A percentile compares a stretch with the other conserved stretches of the same genome.
Evolutionary conservation across 2,888 invertebrate genomes (phyloP).

Genomic region (Galerucella pusilla): DNA sequence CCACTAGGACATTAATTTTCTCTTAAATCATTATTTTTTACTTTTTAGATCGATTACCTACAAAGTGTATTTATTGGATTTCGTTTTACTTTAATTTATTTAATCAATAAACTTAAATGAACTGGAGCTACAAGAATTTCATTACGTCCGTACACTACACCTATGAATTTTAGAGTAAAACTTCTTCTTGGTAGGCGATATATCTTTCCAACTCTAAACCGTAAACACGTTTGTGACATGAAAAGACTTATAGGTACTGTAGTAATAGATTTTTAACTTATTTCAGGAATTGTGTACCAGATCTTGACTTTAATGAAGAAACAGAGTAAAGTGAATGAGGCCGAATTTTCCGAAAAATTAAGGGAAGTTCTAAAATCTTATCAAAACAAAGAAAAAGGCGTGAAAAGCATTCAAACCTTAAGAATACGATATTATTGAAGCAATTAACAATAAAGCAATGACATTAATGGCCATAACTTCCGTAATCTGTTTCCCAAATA

Average conservation of each 20-base stretch:
- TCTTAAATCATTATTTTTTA: too few relatives aligned
- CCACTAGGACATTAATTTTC: too few relatives aligned
- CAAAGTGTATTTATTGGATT: too few relatives aligned
- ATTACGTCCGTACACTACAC: constrained; percentile 3
- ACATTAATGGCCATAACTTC: background rate
- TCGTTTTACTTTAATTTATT: background rate
- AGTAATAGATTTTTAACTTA: background rate
- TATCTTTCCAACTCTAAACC: background rate
- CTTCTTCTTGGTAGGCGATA: constrained; percentile 1
- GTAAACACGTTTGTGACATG: background rate
- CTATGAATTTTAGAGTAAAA: constrained; percentile 1
- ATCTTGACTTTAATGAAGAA: background rate
- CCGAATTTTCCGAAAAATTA: too few relatives aligned
- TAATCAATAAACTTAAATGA: background rate
- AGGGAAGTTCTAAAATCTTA: too few relatives aligned
- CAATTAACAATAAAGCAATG: too few relatives aligned
- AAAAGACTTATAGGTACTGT: background rate
- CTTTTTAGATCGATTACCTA: too few relatives aligned
- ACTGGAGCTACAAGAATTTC: constrained; percentile 15
- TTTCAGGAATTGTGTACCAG: background rate
- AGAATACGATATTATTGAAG: too few relatives aligned
- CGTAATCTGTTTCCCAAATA: background rate
- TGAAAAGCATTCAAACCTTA: too few relatives aligned
- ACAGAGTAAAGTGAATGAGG: background rate
- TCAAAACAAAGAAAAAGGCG: too few relatives aligned